phyloP scores from a whole-genome alignment of 2,113 vertebrate species.

The Acinonyx jubatus region DNA sequence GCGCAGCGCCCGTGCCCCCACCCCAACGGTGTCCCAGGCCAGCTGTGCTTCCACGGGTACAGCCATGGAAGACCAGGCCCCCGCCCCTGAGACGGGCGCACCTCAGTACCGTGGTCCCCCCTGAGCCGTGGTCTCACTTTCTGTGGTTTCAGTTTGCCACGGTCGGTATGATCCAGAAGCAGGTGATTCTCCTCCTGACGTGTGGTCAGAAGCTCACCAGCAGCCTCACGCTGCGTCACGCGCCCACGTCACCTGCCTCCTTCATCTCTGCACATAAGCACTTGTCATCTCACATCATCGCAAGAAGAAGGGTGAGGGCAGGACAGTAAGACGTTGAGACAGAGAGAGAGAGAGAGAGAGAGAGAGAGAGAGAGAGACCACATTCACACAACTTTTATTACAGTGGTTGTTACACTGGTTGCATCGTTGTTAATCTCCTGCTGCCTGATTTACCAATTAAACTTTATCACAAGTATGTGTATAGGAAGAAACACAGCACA shows the following conservation, averaged over 20 bases:
- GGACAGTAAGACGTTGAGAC: neutral
- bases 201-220: neutral
- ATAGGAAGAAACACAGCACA: neutral
- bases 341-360: too few relatives aligned
- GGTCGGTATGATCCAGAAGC: neutral
- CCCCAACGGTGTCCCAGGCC: neutral
- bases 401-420: neutral
- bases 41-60: rapidly evolving
- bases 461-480: neutral
- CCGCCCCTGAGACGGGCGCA: rapidly evolving
- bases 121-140: neutral
- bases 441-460: neutral
- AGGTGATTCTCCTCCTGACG: neutral
- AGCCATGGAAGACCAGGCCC: neutral
- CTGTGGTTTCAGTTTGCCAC: neutral
- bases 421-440: neutral
- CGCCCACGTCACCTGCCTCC: neutral
- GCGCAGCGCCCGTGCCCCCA: neutral
- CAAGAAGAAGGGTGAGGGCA: neutral
- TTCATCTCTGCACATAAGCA: neutral
- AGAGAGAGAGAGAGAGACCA: too few relatives aligned
- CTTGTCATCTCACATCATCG: neutral
- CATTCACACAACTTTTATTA: neutral
- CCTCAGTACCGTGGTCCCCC: rapidly evolving
- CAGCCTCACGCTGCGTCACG: neutral